Evolutionary conservation across 2,888 invertebrate genomes (phyloP), one percentile per base, ranked within the genome.

Genomic region (Drepana falcataria): DNA sequence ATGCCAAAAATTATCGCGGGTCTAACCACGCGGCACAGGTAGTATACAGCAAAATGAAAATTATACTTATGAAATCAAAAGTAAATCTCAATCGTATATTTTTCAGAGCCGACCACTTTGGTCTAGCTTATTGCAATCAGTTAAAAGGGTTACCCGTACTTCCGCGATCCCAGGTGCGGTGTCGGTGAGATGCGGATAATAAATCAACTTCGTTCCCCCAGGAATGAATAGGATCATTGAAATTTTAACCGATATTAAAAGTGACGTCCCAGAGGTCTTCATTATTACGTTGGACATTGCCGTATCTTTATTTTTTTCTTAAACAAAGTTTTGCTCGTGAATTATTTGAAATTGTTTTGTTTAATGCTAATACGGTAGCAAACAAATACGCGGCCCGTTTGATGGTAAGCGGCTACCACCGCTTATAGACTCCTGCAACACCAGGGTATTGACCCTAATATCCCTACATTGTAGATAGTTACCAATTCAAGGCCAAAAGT

Each of bases 71-170:
- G 1, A 40, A 33, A 40, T 49, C 6, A 40, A 49, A 49, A 40
- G 33, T 49, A 37, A 49, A 49, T 49, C 40, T 33, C 34, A 9
- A 33, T 4, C 37, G 7, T 40, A 51, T 51, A 40, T 40, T 51
- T 51, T 41, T 3, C 33, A 4, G 40, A 5, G 0, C 21, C 40
- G 51, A 3, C 34, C 41, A 33, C 7, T 21, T 33, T 34, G 41
- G 51, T 7, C 21, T 34, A 34, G 41, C 51, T 58, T 62, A 60
- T 55, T 64, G 63, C 73, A 73, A 76, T 76, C 61, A 64, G 59
- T 66, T 75, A 71, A 75, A 76, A 73, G 74, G 73, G 65, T 68
- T 58, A 6, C 53, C 47, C 51, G 37, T 21, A 51, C 55, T 55
- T 55, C 54, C 52, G 58, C 55, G 51, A 51, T 34, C 55, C 57